Base-by-base conservation (phyloP, 2,888 invertebrate species). In the Dromius quadrimaculatus region DNA sequence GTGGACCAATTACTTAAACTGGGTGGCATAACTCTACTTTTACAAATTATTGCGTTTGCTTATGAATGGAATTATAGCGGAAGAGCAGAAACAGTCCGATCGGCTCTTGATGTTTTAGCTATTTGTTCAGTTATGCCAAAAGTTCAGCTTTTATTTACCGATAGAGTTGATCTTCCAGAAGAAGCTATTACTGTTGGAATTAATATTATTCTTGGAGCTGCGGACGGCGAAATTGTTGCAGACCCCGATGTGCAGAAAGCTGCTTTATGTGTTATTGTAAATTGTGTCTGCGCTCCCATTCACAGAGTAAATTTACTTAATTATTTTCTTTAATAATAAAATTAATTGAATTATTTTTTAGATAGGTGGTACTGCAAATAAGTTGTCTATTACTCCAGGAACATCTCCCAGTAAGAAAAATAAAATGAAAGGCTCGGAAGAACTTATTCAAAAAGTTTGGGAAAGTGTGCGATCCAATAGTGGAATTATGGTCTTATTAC, bases 161-260 rank as follows among this genome's bases (percentile, higher is more conserved):
- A 93, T 76, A 87, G 89, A 75, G 86, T 93, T 0, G 92, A 92
- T 74, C 87, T 92, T 83, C 87, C 91, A 0, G 94, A 95, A 79
- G 89, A 91, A 47, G 88, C 90, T 28, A 87, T 90, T 74, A 91
- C 92, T 2, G 92, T 92, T 11, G 92, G 82, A 1, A 87, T 90
- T 75, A 93, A 93, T 79, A 91, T 95, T 36, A 89, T 96, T 45
- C 83, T 96, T 54, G 91, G 87, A 9, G 92, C 96, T 17, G 94
- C 96, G 0, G 95, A 97, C 79, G 96, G 96, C 0, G 96, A 97
- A 80, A 91, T 95, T 32, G 91, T 94, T 0, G 89, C 90, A 1
- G 97, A 97, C 79, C 89, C 96, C 0, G 97, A 97, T 76, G 95
- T 97, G 0, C 94, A 97, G 81, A 92, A 93, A 76, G 91, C 96